phyloP scores from a whole-genome alignment of 2,113 vertebrate genomes.

The Hippocampus mohnikei region DNA sequence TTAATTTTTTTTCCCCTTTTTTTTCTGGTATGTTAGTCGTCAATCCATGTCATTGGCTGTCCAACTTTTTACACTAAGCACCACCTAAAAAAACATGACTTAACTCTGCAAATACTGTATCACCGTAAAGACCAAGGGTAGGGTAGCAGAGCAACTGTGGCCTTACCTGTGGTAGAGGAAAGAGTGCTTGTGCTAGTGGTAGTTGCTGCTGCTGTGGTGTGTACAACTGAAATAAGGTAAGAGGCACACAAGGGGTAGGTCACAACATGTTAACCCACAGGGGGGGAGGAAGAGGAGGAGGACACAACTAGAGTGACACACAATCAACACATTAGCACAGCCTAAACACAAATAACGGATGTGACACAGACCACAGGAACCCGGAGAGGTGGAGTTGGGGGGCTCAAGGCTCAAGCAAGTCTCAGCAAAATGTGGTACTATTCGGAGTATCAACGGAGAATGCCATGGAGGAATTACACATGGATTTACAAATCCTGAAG shows the following conservation, averaged over 20 bases:
- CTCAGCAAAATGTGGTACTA: not conserved
- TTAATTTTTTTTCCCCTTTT: too few species aligned
- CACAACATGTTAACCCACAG: slow-evolving; percentile 44
- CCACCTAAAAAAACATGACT: too few species aligned
- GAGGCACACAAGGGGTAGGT: slow-evolving; percentile 38
- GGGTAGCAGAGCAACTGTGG: not conserved
- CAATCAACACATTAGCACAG: slow-evolving; percentile 30
- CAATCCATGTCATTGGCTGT: too few species aligned
- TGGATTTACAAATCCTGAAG: not conserved
- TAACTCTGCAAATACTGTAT: too few species aligned
- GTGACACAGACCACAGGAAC: slow-evolving; percentile 2
- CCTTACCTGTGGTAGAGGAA: slow-evolving; percentile 54
- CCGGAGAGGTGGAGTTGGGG: not conserved
- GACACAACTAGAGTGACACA: slow-evolving; percentile 7
- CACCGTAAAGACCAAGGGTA: too few species aligned
- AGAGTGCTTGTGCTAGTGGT: slow-evolving; percentile 8
- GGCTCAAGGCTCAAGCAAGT: not conserved
- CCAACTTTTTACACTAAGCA: too few species aligned
- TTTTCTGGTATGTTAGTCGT: too few species aligned
- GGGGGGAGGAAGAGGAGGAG: not conserved
- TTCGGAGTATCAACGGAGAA: not conserved
- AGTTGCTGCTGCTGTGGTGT: slow-evolving; percentile 38
- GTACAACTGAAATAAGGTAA: slow-evolving; percentile 52
- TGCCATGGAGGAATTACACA: not conserved
- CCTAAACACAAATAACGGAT: slow-evolving; percentile 2